Base-by-base conservation (phyloP, 2,888 invertebrate species). In the Aelia acuminata region DNA sequence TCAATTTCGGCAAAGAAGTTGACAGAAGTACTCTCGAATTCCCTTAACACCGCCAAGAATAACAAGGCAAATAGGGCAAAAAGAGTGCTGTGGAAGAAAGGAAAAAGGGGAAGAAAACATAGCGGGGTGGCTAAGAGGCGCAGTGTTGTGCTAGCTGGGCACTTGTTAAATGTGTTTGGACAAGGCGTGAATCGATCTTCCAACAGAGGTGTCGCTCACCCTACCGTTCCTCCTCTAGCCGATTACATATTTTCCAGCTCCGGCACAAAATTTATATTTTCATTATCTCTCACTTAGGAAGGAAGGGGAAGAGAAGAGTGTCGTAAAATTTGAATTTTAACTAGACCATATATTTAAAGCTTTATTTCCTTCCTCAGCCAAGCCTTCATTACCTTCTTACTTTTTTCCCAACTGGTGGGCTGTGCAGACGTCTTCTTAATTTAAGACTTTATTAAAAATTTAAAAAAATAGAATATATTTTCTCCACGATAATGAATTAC, bases 161-260 rank as follows among this genome's bases (percentile, higher is more conserved):
- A 85, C 85, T 85, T 85, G 85, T 85, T 85, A 53, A 85, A 85
- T 85, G 85, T 85, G 85, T 85, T 85, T 53, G 85, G n/a, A 85
- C 84, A 50, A 85, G 57, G 5, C 49, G 35, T 48, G 85, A 85
- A 85, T 85, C 85, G 85, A 85, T 85, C 50, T 53, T n/a, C 20
- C 85, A 57, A 85, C 85, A 85, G 0, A 13, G 20, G 53, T 85
- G 85, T 85, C 85, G 85, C 85, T 31, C n/a, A n/a, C n/a, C n/a
- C 53, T 10, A 1, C 57, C 43, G 31, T 50, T 75, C 22, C 22
- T 47, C n/a, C 13, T 47, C 43, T 4, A 39, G 2, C 0, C 22
- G n/a, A 39, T 80, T 47, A 80, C 43, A 80, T 80, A 70, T 31
- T 70, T 70, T 47, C 80, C 43, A 43, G 22, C 39, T 18, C 75